Base-by-base conservation (phyloP, 2,797 vertebrate genomes). In the Hemibagrus guttatus region DNA sequence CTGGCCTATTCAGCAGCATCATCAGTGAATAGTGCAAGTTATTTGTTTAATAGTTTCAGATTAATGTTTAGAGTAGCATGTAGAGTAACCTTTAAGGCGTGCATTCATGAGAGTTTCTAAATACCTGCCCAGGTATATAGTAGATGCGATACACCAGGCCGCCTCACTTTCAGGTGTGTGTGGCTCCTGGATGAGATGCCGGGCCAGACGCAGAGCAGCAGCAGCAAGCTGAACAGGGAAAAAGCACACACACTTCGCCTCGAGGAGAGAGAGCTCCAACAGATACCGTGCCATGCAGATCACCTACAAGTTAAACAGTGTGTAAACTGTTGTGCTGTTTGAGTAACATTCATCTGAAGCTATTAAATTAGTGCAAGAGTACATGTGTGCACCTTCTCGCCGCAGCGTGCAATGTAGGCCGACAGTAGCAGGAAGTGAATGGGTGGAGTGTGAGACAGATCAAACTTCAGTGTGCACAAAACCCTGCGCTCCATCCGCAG, bases 401-500 rank as follows among this genome's bases (percentile, higher is more conserved):
- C 91, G 90, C 95, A 96, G 82, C 90, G 90, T 19, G 93, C 95
- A 2, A 97, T 88, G 0, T 95, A 93, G 0, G 95, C 93, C 0
- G 96, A 93, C 5, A 97, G 92, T 28, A 93, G 89, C 16, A 97
- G 95, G 88, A 97, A 96, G 85, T 97, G 93, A 85, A 97, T 88
- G 0, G 96, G 95, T 0, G 95, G 94, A 2, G 94, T 94, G 79
- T 95, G 93, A 81, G 95, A 93, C 64, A 97, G 89, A 46, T 97
- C 90, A 83, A 97, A 98, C 84, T 94, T 93, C 35, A 97, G 93
- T 21, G 92, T 92, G 26, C 85, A 91, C 81, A 97, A 94, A 85
- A 98, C 93, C 87, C 94, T 95, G 6, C 95, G 95, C 89, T 98
- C 97, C 91, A 97, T 96, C 5, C 94, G 93, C 66, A 98, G 92